Evolutionary conservation across 2,888 invertebrate species (phyloP).

Genomic region (Silvanus unidentatus): DNA sequence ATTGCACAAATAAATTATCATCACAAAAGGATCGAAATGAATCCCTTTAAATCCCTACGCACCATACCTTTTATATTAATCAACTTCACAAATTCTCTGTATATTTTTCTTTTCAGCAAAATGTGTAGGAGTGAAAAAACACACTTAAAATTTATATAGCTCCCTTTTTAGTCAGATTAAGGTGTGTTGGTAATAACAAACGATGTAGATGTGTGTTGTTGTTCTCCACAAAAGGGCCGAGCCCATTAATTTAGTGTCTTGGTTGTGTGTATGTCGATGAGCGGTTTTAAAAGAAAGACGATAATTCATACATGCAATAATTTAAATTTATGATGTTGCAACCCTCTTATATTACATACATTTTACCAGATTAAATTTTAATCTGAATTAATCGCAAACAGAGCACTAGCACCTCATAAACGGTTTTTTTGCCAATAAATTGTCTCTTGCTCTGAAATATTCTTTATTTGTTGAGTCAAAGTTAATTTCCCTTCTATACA

Average conservation of each 20-base stretch:
- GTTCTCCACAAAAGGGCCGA: background rate
- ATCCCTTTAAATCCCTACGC: conserved; percentile 1
- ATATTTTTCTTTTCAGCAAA: background rate
- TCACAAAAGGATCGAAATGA: conserved; percentile 7
- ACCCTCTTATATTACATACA: too few relatives aligned
- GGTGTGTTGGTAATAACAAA: background rate
- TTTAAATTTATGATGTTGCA: too few relatives aligned
- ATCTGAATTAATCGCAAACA: too few relatives aligned
- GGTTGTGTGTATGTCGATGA: background rate
- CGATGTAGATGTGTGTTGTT: background rate
- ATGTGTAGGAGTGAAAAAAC: background rate
- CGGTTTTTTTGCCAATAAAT: too few relatives aligned
- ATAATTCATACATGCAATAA: too few relatives aligned
- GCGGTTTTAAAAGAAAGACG: background rate
- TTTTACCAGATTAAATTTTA: too few relatives aligned
- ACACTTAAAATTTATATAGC: background rate
- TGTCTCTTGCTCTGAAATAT: too few relatives aligned
- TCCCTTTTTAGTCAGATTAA: background rate
- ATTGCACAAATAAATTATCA: conserved; percentile 11
- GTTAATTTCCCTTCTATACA: background rate
- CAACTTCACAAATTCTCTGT: background rate
- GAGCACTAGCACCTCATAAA: too few relatives aligned
- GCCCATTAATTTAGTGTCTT: background rate
- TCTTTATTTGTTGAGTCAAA: background rate
- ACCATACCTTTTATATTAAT: background rate